Base-by-base conservation (phyloP, 2,113 vertebrate species). In the Agelaius tricolor region DNA sequence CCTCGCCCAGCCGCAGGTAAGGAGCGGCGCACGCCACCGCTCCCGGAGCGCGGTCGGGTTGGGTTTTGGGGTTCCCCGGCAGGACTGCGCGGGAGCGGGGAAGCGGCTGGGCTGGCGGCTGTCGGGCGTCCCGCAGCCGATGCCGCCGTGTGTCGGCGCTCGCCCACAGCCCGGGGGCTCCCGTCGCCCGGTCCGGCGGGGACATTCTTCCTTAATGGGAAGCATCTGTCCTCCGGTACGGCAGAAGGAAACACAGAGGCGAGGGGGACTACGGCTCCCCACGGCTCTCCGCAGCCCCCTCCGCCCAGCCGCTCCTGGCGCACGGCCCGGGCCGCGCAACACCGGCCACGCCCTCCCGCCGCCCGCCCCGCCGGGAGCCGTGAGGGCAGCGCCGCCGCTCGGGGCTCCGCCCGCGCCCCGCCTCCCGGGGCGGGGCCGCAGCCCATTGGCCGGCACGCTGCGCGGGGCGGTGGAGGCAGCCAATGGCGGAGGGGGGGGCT, bases 1-100 rank as follows among this genome's bases (percentile, higher is more conserved):
- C 54, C 68, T 39, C 54, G 61, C 89, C 86, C 54, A 41, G 54
- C 54, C 22, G 41, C 93, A 97, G 96, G 96, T 96, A 93, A 78
- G 65, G 59, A 68, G 31, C 31, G 16, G 24, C 46, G 9, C 51
- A 26, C 20, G 49, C 26, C 52, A 8, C n/a, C 33, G 39, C 65
- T 37, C 46, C 39, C 49, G 7, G 33, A 22, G 22, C 11, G 11
- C 37, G 30, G 19, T 5, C 22, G 15, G 21, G 27, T 13, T 13
- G 39, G 23, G 52, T 24, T 41, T 23, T 9, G 14, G 22, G 33
- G 5, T 7, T 80, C 44, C 13, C 23, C 33, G 6, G 41, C 7
- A 31, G 65, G 52, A 12, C 52, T 54, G 17, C 19, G 24, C 19
- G 35, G 37, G 18, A 22, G 24, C 26, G 33, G 33, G 27, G 5